These are phyloP conservation scores for Microplitis demolitor DNA, from an alignment of 1,140 invertebrate species.

Conservation along the genomic window DNA sequence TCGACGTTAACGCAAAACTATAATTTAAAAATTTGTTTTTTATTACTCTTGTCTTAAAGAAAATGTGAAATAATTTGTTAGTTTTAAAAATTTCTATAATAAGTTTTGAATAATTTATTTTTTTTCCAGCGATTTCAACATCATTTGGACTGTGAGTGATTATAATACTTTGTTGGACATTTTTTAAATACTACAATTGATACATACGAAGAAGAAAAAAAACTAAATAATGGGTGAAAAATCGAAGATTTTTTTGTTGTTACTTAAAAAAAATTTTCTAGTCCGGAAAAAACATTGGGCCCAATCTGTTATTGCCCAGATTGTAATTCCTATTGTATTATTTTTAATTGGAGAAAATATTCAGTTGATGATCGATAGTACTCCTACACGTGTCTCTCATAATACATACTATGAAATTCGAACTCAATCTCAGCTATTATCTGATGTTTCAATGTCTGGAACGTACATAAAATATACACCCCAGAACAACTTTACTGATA, in stretches of 20 bases:
- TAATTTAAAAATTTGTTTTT: too few relatives aligned
- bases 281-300: conserved; percentile 53
- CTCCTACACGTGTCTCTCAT: conserved; percentile 30
- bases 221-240: conserved; percentile 31
- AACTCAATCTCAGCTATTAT: conserved; percentile 24
- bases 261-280: conserved; percentile 52
- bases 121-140: too few relatives aligned
- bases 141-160: too few relatives aligned
- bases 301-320: conserved; percentile 46
- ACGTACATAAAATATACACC: conserved; percentile 39
- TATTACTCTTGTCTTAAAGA: too few relatives aligned
- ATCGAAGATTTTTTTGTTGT: conserved; percentile 43
- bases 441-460: conserved; percentile 29
- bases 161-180: too few relatives aligned
- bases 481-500: conserved; percentile 35
- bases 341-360: conserved; percentile 48
- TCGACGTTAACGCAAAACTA: too few relatives aligned
- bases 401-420: conserved; percentile 42
- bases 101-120: too few relatives aligned
- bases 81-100: too few relatives aligned
- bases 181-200: too few relatives aligned
- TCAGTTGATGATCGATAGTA: conserved; percentile 41
- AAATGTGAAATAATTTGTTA: too few relatives aligned
- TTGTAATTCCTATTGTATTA: conserved; percentile 47
- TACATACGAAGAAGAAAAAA: too few relatives aligned